Evolutionary conservation across 2,113 vertebrate genomes (phyloP), one percentile per base, ranked within the genome.

Genomic region (Notarius quadriscutis): DNA sequence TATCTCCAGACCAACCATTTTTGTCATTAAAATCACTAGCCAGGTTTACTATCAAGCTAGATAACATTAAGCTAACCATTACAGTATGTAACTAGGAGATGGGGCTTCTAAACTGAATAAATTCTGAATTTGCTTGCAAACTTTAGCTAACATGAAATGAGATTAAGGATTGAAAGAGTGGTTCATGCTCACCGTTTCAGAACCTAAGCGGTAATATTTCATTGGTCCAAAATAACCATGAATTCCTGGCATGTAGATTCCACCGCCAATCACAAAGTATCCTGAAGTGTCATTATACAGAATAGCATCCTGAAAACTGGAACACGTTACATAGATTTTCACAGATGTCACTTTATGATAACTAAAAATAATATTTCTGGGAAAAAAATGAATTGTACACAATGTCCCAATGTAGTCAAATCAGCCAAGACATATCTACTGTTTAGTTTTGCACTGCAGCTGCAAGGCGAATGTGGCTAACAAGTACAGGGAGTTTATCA

Each of bases 181-280:
- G 51, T 34, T 20, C 8, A n/a, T 11, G 65, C 74, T 84, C 82
- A 95, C 95, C 92, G 91, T 30, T 22, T 92, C 15, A 18, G 93
- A 91, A 27, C 92, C 95, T 10, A 98, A 94, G 5, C 98, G 97
- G 87, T 97, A 96, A 90, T 96, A 97, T 83, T 95, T 97, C 84
- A 96, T 90, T 2, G 97, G 95, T 88, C 97, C 98, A 92, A 97
- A 96, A 92, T 97, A 98, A 0, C 97, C 98, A 86, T 93, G 93
- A 63, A 97, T 91, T 27, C 96, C 95, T 5, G 90, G 88, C 79
- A 96, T 91, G 5, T 96, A 96, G 72, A 90, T 93, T 89, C 96
- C 94, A 72, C 98, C 98, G 90, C 97, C 98, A 53, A 99, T 93
- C 90, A 96, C 95, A 62, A 99, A 97, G 92, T 97, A 97, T 83